phyloP scores from a whole-genome alignment of 2,797 vertebrate species.

The Streptopelia turtur region DNA sequence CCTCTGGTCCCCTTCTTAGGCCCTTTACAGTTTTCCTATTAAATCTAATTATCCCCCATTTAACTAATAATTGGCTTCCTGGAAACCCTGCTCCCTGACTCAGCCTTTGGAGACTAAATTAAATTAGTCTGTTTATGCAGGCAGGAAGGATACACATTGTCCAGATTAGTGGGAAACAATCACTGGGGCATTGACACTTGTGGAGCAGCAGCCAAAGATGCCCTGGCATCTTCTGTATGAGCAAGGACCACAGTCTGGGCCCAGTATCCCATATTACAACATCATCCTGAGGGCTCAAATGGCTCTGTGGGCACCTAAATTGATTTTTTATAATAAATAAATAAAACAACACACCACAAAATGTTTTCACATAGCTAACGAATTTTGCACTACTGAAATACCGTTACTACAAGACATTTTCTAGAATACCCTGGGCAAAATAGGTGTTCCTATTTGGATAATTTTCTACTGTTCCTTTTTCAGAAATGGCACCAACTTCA shows the following conservation, averaged over 20 bases:
- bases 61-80: background rate
- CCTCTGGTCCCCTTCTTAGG: background rate
- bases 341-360: too few species aligned
- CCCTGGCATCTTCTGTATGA: accelerated
- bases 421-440: background rate
- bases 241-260: accelerated
- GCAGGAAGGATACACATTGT: background rate
- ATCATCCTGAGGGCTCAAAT: background rate
- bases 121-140: background rate
- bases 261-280: background rate
- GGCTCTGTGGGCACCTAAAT: accelerated
- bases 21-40: background rate
- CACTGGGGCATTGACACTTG: accelerated
- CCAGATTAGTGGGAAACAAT: background rate
- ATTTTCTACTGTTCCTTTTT: background rate
- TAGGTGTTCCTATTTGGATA: background rate
- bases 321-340: too few species aligned
- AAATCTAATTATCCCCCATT: background rate
- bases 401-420: background rate
- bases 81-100: background rate
- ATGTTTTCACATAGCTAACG: background rate
- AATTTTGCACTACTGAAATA: background rate
- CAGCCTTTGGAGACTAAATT: background rate
- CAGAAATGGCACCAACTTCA: background rate
- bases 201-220: background rate